Evolutionary conservation across 2,113 vertebrate species (phyloP).

Genomic region (Anseranas semipalmata): DNA sequence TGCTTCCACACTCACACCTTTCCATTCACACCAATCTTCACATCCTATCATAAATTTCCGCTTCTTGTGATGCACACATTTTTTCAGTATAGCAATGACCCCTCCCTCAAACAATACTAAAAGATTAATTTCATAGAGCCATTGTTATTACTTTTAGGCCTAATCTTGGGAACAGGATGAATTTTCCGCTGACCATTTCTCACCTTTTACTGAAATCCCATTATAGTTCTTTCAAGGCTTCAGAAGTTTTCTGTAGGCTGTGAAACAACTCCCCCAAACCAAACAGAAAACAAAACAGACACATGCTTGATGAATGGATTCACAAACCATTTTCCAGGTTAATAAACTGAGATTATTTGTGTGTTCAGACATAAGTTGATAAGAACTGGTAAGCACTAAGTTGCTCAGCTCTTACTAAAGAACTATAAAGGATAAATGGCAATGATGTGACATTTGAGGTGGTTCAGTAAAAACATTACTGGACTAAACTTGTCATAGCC

Average conservation of each 20-base stretch:
- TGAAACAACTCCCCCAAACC: not conserved
- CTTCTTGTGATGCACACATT: not conserved
- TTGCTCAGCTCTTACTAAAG: not conserved
- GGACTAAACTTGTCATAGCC: not conserved
- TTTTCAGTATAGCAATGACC: not conserved
- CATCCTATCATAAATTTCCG: not conserved
- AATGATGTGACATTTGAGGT: not conserved
- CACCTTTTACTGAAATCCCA: not conserved
- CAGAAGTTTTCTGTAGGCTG: not conserved
- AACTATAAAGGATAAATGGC: not conserved
- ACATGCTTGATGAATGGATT: not conserved
- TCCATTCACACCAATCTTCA: not conserved
- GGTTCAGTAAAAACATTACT: not conserved
- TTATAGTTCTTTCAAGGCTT: not conserved
- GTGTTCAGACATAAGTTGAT: not conserved
- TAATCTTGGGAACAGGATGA: not conserved
- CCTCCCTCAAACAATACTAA: not conserved
- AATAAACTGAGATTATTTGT: not conserved
- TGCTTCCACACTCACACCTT: not conserved
- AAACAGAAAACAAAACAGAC: not conserved
- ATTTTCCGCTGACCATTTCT: not conserved
- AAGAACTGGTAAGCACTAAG: not conserved
- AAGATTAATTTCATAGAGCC: not conserved
- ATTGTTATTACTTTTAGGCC: not conserved
- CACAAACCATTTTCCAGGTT: not conserved